Evolutionary conservation across 2,113 vertebrate genomes (phyloP), one percentile per base, ranked within the genome.

Genomic region (Plestiodon gilberti): DNA sequence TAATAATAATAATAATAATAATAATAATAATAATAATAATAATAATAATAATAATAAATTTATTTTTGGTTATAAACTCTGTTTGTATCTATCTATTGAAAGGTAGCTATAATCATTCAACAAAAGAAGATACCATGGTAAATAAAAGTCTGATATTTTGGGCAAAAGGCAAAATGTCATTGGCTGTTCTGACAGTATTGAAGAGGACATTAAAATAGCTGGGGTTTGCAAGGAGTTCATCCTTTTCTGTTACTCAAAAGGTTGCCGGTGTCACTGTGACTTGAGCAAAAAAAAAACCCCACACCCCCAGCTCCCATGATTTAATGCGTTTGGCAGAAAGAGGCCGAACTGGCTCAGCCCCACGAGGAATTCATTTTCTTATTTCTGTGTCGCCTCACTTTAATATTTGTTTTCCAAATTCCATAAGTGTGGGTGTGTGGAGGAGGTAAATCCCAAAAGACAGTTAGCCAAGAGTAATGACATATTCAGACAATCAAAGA

Each of bases 401-500:
- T 89, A 85, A 64, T 61, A 48, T 82, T 85, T 57, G 89, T 30
- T 89, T 93, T 90, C 90, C 78, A 86, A 87, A 89, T 88, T 89
- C 55, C 86, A 10, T 23, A 75, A 64, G 38, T 81, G 64, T 38
- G 80, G 76, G 70, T 73, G 69, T 25, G 55, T 82, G 87, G 35
- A n/a, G 23, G 40, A 91, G 40, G 61, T 81, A 86, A 61, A 57
- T 91, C 78, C 55, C 80, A 81, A 78, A 86, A 87, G 57, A 82
- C 59, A 88, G 28, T 67, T 95, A 90, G 89, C 92, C 88, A 48
- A 76, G 43, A 89, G 76, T 78, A 91, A 81, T 64, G 89, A 70
- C 92, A 92, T 81, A 90, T 93, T 89, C 89, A 90, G 91, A 92
- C 55, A 80, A 89, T 83, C 87, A 87, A 90, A 93, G 93, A 82